Conservation (phyloP, 2,113 vertebrate genomes). For the Paralichthys olivaceus region DNA sequence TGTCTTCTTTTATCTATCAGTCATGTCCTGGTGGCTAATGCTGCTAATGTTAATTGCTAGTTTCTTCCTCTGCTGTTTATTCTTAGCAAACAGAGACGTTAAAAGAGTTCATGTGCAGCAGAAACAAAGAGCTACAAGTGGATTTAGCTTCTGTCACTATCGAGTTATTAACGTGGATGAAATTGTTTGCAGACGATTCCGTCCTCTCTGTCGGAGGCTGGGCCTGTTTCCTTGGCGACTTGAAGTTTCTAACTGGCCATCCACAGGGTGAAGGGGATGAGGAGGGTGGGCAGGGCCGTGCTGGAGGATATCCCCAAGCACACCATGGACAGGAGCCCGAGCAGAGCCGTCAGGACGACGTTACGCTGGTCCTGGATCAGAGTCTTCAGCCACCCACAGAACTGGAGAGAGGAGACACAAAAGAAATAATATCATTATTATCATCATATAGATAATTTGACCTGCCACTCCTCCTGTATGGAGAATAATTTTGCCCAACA, state of each 20-base stretch:
- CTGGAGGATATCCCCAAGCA: constrained; percentile 85
- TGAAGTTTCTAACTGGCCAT: constrained; percentile 86
- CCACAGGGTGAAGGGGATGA: constrained; percentile 93
- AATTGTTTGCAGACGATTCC: constrained; percentile 10
- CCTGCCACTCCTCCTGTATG: too few relatives aligned
- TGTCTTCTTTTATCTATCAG: neutral
- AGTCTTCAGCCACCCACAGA: constrained; percentile 91
- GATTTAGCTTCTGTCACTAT: neutral
- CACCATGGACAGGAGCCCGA: constrained; percentile 86
- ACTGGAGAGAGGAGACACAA: constrained; percentile 77
- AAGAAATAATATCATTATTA: neutral
- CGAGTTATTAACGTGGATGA: neutral
- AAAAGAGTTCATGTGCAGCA: neutral
- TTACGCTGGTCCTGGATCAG: constrained; percentile 92
- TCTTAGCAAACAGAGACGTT: neutral
- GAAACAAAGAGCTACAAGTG: neutral
- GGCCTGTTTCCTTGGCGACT: neutral
- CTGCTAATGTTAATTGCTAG: neutral
- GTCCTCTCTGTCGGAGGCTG: neutral
- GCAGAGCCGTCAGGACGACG: constrained; percentile 80
- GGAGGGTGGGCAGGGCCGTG: constrained; percentile 85
- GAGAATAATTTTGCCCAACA: too few relatives aligned
- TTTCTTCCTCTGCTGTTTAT: neutral
- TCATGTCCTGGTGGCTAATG: neutral
- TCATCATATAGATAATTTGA: neutral